Base-by-base conservation (phyloP, 2,113 vertebrate genomes). In the Ceratotherium simum region DNA sequence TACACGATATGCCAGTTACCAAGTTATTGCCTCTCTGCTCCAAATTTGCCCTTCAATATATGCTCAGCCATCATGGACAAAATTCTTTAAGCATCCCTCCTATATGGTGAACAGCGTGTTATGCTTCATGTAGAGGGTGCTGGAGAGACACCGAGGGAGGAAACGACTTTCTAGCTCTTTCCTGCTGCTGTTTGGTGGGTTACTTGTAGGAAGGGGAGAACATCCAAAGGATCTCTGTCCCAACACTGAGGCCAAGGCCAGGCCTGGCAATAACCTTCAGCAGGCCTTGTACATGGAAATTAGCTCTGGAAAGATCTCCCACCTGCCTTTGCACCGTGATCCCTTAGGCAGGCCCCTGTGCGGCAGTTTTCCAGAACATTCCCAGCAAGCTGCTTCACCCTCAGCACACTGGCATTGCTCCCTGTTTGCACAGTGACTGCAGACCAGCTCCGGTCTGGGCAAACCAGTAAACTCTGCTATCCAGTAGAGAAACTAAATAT, bases 211-310 rank as follows among this genome's bases (percentile, higher is more conserved):
- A 5, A 54, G 20, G 1, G 25, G 6, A 76, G 51, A 76, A 67
- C 13, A 6, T 20, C 20, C 0, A 0, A 54, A 27, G 33, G 36
- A 62, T 25, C 39, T 20, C 23, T 48, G 67, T 2, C 6, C 42
- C n/a, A 75, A 27, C 42, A 7, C 8, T 76, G 25, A 51, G 73
- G 17, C 20, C 48, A 23, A 54, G 9, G 20, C 33, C 8, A 54
- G 20, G 20, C 20, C 48, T 46, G n/a, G 21, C 48, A 67, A 27
- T 76, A n/a, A 65, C 6, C 20, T 67, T 67, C 65, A 54, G 13
- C 8, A 17, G 4, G 20, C 5, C 9, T 14, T n/a, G 46, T 54
- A 9, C 29, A 56, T 0, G n/a, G n/a, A 75, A 64, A 39, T 14
- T 18, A n/a, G 10, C 33, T 62, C 11, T 29, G 17, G 9, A 48